A percentile compares a stretch with the other conserved stretches of the same genome.
Conservation (phyloP, 2,888 invertebrate species). For the Ormyrus thymus region DNA sequence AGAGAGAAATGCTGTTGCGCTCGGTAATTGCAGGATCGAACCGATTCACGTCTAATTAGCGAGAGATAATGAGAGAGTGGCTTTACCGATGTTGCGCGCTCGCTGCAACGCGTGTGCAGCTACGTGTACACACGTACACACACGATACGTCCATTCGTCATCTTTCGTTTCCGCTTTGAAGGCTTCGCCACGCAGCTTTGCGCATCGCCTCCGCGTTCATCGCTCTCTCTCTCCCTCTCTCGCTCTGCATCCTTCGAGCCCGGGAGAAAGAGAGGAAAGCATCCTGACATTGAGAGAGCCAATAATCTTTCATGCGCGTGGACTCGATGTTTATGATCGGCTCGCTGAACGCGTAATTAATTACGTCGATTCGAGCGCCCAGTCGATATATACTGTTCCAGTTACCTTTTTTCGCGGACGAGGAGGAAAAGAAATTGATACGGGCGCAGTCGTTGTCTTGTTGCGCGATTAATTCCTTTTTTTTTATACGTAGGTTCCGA, state of each 20-base stretch:
- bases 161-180: slow-evolving; percentile 49
- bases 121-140: not conserved
- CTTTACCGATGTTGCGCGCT: slow-evolving; percentile 21
- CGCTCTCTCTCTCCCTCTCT: not conserved
- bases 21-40: slow-evolving; percentile 47
- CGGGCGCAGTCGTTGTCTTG: not conserved
- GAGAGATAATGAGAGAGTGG: slow-evolving; percentile 48
- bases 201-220: too few relatives aligned
- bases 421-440: slow-evolving; percentile 2
- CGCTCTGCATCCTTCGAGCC: too few relatives aligned
- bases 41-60: slow-evolving; percentile 54
- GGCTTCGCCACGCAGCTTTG: slow-evolving; percentile 12
- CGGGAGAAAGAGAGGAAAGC: not conserved
- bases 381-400: not conserved
- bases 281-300: slow-evolving; percentile 37
- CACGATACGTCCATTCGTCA: slow-evolving; percentile 40
- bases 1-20: not conserved
- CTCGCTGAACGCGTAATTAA: slow-evolving; percentile 47
- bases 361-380: slow-evolving; percentile 28
- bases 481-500: too few relatives aligned
- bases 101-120: not conserved
- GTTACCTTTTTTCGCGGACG: not conserved
- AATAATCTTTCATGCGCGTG: slow-evolving; percentile 39
- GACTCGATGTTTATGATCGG: slow-evolving; percentile 47
- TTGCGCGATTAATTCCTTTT: not conserved